Conservation (phyloP, 2,888 invertebrate genomes). For the Drosophila sordidapex region DNA sequence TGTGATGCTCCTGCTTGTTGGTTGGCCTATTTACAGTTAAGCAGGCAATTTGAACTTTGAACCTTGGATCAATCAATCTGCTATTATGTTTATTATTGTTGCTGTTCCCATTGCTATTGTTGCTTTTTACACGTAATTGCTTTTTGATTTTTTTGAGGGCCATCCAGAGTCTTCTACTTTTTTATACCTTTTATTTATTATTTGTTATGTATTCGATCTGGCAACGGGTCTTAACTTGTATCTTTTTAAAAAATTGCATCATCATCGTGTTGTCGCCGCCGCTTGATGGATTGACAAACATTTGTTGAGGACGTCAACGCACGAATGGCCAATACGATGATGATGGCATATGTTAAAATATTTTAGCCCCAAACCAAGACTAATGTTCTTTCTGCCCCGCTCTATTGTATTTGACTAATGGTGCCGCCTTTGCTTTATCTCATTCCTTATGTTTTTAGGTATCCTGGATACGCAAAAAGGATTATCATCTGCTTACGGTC, state of each 20-base stretch:
- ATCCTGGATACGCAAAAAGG: constrained; percentile 94
- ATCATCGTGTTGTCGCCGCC: constrained; percentile 69
- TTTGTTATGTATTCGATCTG: constrained; percentile 25
- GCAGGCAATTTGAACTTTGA: constrained; percentile 81
- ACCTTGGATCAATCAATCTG: constrained; percentile 77
- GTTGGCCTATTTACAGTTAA: constrained; percentile 77
- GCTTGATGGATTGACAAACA: constrained; percentile 79
- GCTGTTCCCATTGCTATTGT: constrained; percentile 31
- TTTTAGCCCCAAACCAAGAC: constrained; percentile 14
- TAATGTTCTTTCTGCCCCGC: constrained; percentile 15
- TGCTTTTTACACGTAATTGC: constrained; percentile 74
- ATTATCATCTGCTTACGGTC: constrained; percentile 94
- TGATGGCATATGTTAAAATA: constrained; percentile 66
- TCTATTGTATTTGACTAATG: constrained; percentile 64
- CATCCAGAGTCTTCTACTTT: constrained; percentile 2
- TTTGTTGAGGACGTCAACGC: constrained; percentile 59
- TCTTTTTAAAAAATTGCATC: constrained; percentile 72
- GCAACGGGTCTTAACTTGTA: constrained; percentile 39
- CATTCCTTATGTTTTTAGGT: constrained; percentile 86
- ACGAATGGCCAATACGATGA: constrained; percentile 34
- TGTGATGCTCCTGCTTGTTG: constrained; percentile 64
- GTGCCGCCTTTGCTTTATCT: constrained; percentile 33
- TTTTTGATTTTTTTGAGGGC: constrained; percentile 67
- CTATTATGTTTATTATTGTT: constrained; percentile 74
- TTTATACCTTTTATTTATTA: constrained; percentile 13